Conservation (phyloP, 1,140 invertebrate species). For the Nixonia krombeini region DNA sequence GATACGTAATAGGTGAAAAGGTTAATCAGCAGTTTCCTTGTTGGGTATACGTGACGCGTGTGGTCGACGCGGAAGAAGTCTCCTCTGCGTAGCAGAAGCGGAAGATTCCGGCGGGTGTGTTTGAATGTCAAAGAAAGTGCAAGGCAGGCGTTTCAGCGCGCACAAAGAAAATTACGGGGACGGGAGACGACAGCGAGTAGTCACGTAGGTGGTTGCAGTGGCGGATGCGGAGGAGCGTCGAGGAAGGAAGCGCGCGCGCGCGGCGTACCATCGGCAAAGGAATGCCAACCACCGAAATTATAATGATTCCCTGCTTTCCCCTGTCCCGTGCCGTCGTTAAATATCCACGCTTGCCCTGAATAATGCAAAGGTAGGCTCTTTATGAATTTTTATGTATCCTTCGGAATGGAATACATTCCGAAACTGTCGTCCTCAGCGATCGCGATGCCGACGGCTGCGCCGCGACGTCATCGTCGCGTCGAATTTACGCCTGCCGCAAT, state of each 20-base stretch:
- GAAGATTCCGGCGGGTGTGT: conserved; percentile 1
- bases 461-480: conserved; percentile 22
- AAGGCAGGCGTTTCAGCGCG: conserved; percentile 18
- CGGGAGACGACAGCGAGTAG: conserved; percentile 35
- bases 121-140: conserved; percentile 16
- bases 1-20: no score
- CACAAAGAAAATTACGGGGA: conserved; percentile 41
- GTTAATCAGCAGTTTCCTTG: no score
- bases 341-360: conserved; percentile 54
- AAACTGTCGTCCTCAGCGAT: conserved; percentile 32
- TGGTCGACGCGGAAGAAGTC: no score
- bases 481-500: conserved; percentile 30
- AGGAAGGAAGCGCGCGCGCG: conserved; percentile 30
- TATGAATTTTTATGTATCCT: conserved; percentile 64
- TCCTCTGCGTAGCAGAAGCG: not conserved
- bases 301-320: conserved; percentile 56
- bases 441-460: conserved; percentile 32
- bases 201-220: conserved; percentile 37
- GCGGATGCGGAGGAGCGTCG: no score
- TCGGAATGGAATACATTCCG: conserved; percentile 55
- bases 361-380: conserved; percentile 61
- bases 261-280: conserved; percentile 42
- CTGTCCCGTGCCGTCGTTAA: conserved; percentile 34
- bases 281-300: conserved; percentile 57
- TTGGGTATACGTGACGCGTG: no score